Evolutionary conservation across 2,888 invertebrate species (phyloP), one percentile per base, ranked within the genome.

Genomic region (Xestia xanthographa): DNA sequence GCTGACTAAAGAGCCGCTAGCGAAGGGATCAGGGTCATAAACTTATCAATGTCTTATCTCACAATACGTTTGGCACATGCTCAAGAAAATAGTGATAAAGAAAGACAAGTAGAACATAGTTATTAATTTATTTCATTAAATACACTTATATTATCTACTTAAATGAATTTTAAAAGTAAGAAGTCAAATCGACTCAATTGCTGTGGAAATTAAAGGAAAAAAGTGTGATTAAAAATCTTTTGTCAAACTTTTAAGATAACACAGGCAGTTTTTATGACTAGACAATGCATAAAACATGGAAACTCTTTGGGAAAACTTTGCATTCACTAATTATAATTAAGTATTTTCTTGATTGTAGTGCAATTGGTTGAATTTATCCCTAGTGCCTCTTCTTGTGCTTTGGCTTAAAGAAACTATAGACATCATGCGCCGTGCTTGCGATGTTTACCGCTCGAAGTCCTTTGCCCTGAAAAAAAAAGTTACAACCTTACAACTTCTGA

Each of bases 381-480:
- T 89, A 88, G 67, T 89, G 89, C 22, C 80, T 90, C 77, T 79
- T 91, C 74, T 86, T 89, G 83, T 63, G 86, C 75, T 88, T 92
- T 22, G 84, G 89, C 53, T 81, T 87, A 75, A 89, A 79, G 65
- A 87, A 88, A 75, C 84, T 89, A 74, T 86, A 89, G n/a, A 93
- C 86, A 72, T 94, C 93, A 77, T 94, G 90, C 0, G 90, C 91
- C n/a, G 93, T 92, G 75, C 87, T 91, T 26, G 92, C 93, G 69
- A 93, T 87, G 79, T 92, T 92, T 50, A 93, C 77, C 34, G 90
- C 92, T n/a, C 91, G 89, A 11, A 94, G 81, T 26, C 92, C 91
- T 63, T 92, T 89, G 26, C 92, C 92, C 93, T 94, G 87, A 69
- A 92, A 92, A 79, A 0, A 79, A 53, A 8, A 65, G 11, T 50